Base-by-base conservation (phyloP, 2,888 invertebrate genomes). In the Biston betularia region DNA sequence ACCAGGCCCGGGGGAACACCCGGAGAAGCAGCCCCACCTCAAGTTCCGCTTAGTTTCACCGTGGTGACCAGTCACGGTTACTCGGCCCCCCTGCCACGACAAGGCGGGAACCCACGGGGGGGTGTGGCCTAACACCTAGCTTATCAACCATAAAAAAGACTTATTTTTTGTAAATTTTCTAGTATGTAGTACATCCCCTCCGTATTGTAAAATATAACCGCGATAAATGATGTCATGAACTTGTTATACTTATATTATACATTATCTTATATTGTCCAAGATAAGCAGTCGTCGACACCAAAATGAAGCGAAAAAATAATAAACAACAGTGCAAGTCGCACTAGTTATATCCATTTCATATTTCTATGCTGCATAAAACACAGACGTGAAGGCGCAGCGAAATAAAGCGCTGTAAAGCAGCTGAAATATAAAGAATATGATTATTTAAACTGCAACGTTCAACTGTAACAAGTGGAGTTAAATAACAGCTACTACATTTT, bases 401-500 rank as follows among this genome's bases (percentile, higher is more conserved):
- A 54, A 55, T 65, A 61, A 65, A 52, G 60, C 33, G n/a, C 33
- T 9, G 15, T 50, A 48, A 46, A 53, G 7, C 53, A 45, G 56
- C 56, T 56, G 56, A 14, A 48, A 12, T 40, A 34, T 40, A 11
- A 59, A 59, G 48, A 49, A 57, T 38, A 63, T 61, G 63, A 68
- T 66, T 68, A 71, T 68, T 69, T 69, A 68, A 71, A 65, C 64
- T 68, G 69, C 69, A 63, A 69, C 62, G 45, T 62, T 54, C 59
- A 53, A 70, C 56, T 69, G 56, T 62, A 65, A 57, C 50, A 54
- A 72, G 63, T 63, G 24, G 56, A 66, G 68, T 70, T 72, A 15
- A 65, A 62, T 50, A 71, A 63, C 66, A 61, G 68, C 63, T 52
- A 45, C 49, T 57, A 58, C 68, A 62, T 67, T 74, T 50, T 74